Conservation (phyloP, 2,797 vertebrate species). For the Sebastes matsubarae region DNA sequence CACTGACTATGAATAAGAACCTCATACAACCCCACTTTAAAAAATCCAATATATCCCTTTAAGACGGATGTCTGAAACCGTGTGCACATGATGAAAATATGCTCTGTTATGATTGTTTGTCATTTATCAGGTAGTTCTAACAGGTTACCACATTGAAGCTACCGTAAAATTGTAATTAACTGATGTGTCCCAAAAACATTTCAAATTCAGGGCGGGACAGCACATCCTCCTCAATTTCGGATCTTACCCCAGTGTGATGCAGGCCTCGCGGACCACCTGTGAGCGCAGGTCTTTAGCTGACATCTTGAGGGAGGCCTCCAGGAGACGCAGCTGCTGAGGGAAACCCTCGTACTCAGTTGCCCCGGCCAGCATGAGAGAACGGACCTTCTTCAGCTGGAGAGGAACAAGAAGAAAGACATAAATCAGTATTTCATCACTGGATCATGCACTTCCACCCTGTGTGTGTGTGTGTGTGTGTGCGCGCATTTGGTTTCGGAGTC, state of each 20-base stretch:
- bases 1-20: background rate
- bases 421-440: background rate
- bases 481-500: conserved; percentile 19
- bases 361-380: conserved; percentile 92
- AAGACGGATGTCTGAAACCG: background rate
- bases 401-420: background rate
- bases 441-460: too few relatives aligned
- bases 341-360: conserved; percentile 93
- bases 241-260: conserved; percentile 94
- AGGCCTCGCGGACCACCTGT: conserved; percentile 97
- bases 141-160: background rate
- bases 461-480: too few relatives aligned
- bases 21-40: background rate
- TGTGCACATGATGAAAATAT: background rate
- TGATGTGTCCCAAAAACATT: background rate
- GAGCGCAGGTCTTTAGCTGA: conserved; percentile 97
- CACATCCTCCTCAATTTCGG: accelerated
- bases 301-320: conserved; percentile 93
- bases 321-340: conserved; percentile 92
- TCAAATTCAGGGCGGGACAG: background rate
- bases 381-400: conserved; percentile 93
- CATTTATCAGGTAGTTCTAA: background rate
- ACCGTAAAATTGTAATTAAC: background rate
- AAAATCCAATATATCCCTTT: background rate
- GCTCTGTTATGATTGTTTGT: background rate